A percentile compares a stretch with the other conserved stretches of the same genome.
phyloP scores from a whole-genome alignment of 2,113 vertebrate genomes.

The Mus pahari region DNA sequence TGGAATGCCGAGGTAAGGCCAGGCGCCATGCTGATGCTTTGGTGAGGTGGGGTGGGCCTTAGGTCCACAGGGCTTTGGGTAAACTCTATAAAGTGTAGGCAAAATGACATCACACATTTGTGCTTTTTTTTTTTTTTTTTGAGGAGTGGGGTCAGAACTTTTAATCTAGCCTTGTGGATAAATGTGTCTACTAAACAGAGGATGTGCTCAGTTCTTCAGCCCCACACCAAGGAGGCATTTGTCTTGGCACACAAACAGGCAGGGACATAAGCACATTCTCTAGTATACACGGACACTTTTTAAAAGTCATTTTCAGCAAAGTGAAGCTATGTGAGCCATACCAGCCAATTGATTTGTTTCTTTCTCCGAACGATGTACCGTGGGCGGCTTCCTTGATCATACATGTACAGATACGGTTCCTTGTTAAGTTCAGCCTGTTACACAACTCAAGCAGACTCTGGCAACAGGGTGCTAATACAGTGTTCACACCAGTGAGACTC shows the following conservation, averaged over 20 bases:
- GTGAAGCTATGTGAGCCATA: neutral
- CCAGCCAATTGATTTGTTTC: neutral
- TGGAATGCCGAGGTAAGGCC: conserved; percentile 92
- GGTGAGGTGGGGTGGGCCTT: rapidly evolving
- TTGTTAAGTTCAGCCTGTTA: neutral
- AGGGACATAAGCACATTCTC: rapidly evolving
- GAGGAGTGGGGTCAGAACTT: neutral
- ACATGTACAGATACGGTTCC: neutral
- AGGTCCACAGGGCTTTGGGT: neutral
- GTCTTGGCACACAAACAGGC: neutral
- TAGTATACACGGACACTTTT: neutral
- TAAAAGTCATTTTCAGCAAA: neutral
- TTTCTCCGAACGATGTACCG: neutral
- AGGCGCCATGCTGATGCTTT: rapidly evolving
- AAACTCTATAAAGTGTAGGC: neutral
- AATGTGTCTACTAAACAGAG: neutral
- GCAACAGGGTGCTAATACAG: neutral
- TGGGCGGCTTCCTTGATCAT: neutral
- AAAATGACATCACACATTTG: neutral
- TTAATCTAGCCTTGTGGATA: neutral
- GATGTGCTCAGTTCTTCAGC: neutral
- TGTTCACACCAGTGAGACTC: neutral
- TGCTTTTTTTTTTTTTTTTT: neutral
- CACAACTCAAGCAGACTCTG: neutral
- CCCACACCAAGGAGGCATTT: neutral